Conservation (phyloP, 2,113 vertebrate genomes). For the Octodon degus region DNA sequence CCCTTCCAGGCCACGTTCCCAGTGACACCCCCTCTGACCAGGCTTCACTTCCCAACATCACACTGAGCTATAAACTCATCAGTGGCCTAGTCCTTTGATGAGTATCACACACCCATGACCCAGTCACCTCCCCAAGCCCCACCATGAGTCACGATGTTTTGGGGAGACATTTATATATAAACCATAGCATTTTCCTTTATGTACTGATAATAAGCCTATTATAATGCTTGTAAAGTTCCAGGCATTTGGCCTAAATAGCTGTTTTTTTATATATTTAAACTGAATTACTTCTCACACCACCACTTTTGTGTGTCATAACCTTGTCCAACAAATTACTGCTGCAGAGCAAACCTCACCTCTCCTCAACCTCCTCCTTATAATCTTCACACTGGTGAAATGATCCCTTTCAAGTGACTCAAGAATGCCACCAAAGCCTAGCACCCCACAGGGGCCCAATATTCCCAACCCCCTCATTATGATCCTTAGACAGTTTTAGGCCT, state of each 20-base stretch:
- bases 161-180: not conserved
- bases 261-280: not conserved
- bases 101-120: not conserved
- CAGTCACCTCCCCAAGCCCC: not conserved
- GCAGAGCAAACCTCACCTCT: not conserved
- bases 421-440: not conserved
- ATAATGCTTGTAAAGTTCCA: not conserved
- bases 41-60: not conserved
- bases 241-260: not conserved
- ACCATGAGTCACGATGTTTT: not conserved
- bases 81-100: not conserved
- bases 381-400: not conserved
- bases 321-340: not conserved
- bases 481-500: not conserved
- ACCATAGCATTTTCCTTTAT: not conserved
- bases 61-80: not conserved
- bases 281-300: not conserved
- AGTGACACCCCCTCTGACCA: not conserved
- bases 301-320: not conserved
- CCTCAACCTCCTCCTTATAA: not conserved
- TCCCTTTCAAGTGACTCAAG: not conserved
- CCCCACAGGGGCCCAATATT: not conserved
- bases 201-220: not conserved
- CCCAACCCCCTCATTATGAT: not conserved
- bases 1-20: not conserved